phyloP scores from a whole-genome alignment of 2,888 invertebrate species.

The Zootermopsis nevadensis region DNA sequence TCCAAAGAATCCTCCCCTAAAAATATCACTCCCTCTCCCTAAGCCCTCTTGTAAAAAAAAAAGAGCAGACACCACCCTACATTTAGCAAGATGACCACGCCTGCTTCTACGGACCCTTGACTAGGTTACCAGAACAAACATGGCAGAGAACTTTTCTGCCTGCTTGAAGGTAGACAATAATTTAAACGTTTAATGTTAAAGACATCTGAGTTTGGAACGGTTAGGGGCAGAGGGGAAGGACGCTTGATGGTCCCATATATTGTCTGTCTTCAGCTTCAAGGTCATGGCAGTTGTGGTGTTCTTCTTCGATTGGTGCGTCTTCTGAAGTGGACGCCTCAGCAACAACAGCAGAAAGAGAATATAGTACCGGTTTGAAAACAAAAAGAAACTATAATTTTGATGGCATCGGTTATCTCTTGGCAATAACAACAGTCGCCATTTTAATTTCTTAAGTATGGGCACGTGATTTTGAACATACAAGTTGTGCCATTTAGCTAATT shows the following conservation, averaged over 20 bases:
- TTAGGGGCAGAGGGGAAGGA: background rate
- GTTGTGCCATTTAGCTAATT: too few relatives aligned
- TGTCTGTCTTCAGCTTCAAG: slow-evolving; percentile 21
- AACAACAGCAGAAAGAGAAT: background rate
- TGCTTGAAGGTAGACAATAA: background rate
- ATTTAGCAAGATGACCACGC: background rate
- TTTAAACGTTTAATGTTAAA: slow-evolving; percentile 31
- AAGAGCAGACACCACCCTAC: background rate
- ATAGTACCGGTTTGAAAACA: background rate
- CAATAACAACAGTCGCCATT: too few relatives aligned
- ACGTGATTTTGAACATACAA: too few relatives aligned
- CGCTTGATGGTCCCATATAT: slow-evolving; percentile 31
- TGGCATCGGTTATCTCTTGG: background rate
- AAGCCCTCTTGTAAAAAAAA: too few relatives aligned
- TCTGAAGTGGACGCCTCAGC: background rate
- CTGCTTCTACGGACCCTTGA: slow-evolving; percentile 10
- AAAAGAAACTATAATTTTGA: background rate
- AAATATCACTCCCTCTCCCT: background rate
- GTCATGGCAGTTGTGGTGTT: background rate
- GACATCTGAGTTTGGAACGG: background rate
- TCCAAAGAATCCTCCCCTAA: background rate
- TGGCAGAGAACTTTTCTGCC: background rate
- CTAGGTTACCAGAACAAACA: slow-evolving; percentile 29
- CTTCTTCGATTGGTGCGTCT: background rate
- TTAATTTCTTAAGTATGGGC: too few relatives aligned